A percentile compares a stretch with the other conserved stretches of the same genome.
phyloP scores from a whole-genome alignment of 2,888 invertebrate genomes.

The Asteroscopus sphinx region DNA sequence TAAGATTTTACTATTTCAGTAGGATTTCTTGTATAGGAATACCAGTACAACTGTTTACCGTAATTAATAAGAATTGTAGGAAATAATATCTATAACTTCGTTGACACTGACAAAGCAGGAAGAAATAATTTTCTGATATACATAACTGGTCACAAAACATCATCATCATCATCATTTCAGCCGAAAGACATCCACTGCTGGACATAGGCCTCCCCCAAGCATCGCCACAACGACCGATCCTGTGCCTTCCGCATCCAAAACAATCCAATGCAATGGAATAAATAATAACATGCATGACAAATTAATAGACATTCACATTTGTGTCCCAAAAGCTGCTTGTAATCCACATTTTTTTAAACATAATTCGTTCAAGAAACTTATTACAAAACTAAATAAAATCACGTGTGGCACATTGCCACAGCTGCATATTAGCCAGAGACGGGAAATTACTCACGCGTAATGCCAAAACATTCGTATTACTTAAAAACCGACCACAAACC shows the following conservation, averaged over 20 bases:
- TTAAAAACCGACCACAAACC: constrained; percentile 84
- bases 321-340: constrained; percentile 25
- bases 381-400: constrained; percentile 75
- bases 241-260: too few species aligned
- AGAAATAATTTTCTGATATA: too few species aligned
- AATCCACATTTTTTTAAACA: constrained; percentile 29
- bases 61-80: neutral
- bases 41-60: neutral
- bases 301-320: constrained; percentile 15
- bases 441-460: constrained; percentile 80
- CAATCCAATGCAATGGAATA: neutral
- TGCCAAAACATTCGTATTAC: constrained; percentile 85
- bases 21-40: neutral
- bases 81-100: too few species aligned
- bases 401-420: constrained; percentile 72
- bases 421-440: constrained; percentile 74
- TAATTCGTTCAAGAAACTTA: constrained; percentile 73
- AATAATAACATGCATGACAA: constrained; percentile 1
- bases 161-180: too few species aligned
- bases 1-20: constrained; percentile 14
- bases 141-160: too few species aligned
- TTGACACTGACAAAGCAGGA: too few species aligned
- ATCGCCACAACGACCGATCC: too few species aligned
- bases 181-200: too few species aligned
- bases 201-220: too few species aligned